Evolutionary conservation across 1,140 invertebrate genomes (phyloP).

Genomic region (Drosophila willistoni): DNA sequence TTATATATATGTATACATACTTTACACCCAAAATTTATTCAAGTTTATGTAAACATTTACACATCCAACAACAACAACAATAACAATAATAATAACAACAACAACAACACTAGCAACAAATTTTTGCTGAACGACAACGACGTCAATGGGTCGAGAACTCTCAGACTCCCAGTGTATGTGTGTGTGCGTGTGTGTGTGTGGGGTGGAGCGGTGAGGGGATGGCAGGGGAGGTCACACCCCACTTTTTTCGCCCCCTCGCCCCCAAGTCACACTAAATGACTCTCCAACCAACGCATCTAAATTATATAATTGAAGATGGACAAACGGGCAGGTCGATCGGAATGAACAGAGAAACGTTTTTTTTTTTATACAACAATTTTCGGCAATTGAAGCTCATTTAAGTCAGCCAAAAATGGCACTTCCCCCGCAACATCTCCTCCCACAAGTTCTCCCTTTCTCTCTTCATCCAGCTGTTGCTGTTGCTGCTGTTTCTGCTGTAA

Average conservation of each 20-base stretch:
- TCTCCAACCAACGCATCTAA: slow-evolving; percentile 23
- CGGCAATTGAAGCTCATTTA: slow-evolving; percentile 76
- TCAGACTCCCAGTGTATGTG: background rate
- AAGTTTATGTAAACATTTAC: slow-evolving; percentile 77
- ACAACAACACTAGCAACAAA: background rate
- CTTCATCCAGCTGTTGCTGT: background rate
- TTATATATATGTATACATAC: slow-evolving; percentile 20
- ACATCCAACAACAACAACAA: slow-evolving; percentile 28
- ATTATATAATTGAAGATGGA: slow-evolving; percentile 69
- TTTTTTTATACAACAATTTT: slow-evolving; percentile 58
- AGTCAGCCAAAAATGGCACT: slow-evolving; percentile 66
- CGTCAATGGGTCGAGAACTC: slow-evolving; percentile 43
- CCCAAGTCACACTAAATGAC: background rate
- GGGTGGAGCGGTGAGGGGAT: background rate
- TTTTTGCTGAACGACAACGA: slow-evolving; percentile 40
- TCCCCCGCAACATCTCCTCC: slow-evolving; percentile 12
- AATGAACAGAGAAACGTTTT: slow-evolving; percentile 50
- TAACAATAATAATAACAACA: background rate
- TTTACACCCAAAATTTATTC: slow-evolving; percentile 67
- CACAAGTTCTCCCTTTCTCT: background rate
- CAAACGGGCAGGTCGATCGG: background rate
- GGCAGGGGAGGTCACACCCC: slow-evolving; percentile 23
- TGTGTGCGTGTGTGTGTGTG: background rate
- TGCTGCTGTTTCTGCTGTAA: slow-evolving; percentile 26
- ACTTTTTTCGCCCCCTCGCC: slow-evolving; percentile 17